Percentiles rank a stretch among this genome's conserved stretches.
Conservation (phyloP, 2,888 invertebrate genomes). For the Eueremaeus valkanovi region DNA sequence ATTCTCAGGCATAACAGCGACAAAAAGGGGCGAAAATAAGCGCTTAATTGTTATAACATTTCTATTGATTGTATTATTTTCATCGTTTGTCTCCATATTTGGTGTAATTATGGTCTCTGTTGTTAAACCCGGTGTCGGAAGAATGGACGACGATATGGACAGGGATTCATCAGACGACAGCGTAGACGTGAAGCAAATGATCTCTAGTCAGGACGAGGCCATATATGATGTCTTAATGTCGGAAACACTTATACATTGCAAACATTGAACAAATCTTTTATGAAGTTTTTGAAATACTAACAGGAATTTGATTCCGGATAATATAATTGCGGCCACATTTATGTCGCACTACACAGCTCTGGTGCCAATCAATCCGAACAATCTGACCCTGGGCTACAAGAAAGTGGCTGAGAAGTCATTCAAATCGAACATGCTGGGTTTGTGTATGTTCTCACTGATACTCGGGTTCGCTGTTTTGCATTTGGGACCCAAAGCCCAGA, state of each 20-base stretch:
- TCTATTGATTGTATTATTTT: background rate
- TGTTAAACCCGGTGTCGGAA: conserved; percentile 8
- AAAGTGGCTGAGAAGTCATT: background rate
- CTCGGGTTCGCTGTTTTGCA: conserved; percentile 22
- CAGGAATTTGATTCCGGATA: conserved; percentile 40
- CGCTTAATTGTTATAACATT: conserved; percentile 16
- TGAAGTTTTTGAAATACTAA: background rate
- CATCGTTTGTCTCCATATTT: background rate
- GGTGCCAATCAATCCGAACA: background rate
- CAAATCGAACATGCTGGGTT: conserved; percentile 35
- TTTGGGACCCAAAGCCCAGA: background rate
- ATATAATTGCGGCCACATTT: conserved; percentile 28
- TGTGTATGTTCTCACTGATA: conserved; percentile 34
- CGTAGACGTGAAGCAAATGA: background rate
- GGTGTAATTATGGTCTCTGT: background rate
- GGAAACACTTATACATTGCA: background rate
- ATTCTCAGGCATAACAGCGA: background rate
- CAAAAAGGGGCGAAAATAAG: conserved; percentile 18
- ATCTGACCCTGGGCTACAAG: conserved; percentile 1
- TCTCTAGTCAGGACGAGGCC: background rate
- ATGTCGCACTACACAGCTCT: conserved; percentile 6
- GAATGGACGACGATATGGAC: background rate
- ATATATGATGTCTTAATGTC: background rate
- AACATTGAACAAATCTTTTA: background rate
- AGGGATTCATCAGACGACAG: too few species aligned